These are phyloP conservation scores for Halichoeres trimaculatus DNA, from an alignment of 2,113 vertebrate species.

Conservation along the genomic window DNA sequence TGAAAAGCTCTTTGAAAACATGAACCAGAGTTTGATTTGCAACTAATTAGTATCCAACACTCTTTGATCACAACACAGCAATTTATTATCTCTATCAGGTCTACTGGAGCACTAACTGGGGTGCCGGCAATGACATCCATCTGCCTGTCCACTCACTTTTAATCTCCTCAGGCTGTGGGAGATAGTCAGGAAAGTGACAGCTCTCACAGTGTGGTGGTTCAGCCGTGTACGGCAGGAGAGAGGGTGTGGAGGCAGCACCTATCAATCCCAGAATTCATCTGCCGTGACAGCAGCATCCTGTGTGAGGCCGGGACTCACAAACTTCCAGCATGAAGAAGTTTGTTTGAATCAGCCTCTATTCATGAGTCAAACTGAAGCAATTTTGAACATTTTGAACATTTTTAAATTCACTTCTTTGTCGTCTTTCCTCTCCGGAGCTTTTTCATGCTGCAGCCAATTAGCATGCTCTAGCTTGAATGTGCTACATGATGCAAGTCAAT, in stretches of 20 bases:
- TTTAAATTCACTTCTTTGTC: not conserved
- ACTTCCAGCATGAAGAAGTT: not conserved
- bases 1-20: not conserved
- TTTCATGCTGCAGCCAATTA: conserved; percentile 39
- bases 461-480: conserved; percentile 3
- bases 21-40: conserved; percentile 30
- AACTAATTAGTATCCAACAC: conserved; percentile 49
- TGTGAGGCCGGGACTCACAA: not conserved
- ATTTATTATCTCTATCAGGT: conserved; percentile 56
- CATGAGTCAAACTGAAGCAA: not conserved
- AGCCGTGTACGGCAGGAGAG: conserved; percentile 6
- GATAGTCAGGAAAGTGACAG: conserved; percentile 51
- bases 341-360: not conserved
- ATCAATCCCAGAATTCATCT: conserved; percentile 44
- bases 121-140: conserved; percentile 57
- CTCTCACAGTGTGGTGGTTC: conserved; percentile 41
- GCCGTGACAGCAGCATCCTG: conserved; percentile 26
- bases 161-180: conserved; percentile 51
- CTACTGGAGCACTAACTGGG: conserved; percentile 28
- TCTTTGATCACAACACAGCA: conserved; percentile 24
- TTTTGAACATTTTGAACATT: not conserved
- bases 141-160: conserved; percentile 62
- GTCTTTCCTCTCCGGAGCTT: not conserved
- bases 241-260: conserved; percentile 15
- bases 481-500: conserved; percentile 18